Conservation (phyloP, 1,140 invertebrate genomes). For the Melitaea cinxia region DNA sequence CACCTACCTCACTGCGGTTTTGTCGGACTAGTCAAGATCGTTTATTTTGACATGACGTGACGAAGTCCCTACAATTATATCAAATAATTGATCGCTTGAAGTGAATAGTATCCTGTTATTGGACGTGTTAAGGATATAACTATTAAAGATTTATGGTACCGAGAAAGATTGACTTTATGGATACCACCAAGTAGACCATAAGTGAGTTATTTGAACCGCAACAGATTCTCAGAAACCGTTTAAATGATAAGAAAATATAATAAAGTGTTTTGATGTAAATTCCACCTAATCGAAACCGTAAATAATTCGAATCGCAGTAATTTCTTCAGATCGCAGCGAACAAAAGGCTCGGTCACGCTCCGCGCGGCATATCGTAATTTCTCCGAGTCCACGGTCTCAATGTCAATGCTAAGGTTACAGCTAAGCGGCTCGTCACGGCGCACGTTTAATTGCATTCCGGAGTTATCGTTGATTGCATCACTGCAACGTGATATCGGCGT, state of each 20-base stretch:
- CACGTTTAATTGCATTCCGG: constrained; percentile 52
- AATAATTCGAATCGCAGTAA: constrained; percentile 14
- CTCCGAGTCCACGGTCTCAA: constrained; percentile 39
- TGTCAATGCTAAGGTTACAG: constrained; percentile 54
- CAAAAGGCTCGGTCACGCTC: constrained; percentile 37
- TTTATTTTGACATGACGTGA: not conserved
- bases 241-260: not conserved
- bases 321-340: constrained; percentile 5
- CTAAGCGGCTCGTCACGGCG: constrained; percentile 50
- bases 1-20: constrained; percentile 8
- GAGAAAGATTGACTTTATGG: no score
- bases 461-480: constrained; percentile 50
- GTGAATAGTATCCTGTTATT: not conserved
- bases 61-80: constrained; percentile 1
- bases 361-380: constrained; percentile 30
- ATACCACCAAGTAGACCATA: no score
- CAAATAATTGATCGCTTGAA: constrained; percentile 15
- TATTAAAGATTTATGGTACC: not conserved
- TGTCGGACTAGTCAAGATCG: constrained; percentile 1
- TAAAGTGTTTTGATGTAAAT: not conserved
- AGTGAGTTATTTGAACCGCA: no score
- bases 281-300: constrained; percentile 2
- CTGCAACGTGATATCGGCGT: constrained; percentile 38
- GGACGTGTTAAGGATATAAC: not conserved
- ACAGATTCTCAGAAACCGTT: not conserved